phyloP scores from a whole-genome alignment of 2,888 invertebrate genomes.

The Myopa tessellatipennis region DNA sequence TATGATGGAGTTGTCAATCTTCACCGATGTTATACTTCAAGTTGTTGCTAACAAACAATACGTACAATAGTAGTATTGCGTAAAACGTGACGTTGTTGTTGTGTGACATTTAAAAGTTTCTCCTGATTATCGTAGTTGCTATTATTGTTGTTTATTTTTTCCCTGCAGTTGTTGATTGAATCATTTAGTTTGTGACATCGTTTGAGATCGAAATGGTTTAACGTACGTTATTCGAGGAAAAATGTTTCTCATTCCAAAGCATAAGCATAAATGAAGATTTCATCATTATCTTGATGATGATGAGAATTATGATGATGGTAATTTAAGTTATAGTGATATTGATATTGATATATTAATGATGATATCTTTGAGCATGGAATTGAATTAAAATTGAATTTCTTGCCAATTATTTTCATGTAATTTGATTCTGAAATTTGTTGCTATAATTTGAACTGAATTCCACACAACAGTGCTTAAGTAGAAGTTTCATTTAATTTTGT shows the following conservation, averaged over 20 bases:
- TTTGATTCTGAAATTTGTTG: neutral
- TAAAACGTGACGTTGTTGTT: slow-evolving; percentile 54
- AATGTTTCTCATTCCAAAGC: slow-evolving; percentile 28
- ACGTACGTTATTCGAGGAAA: slow-evolving; percentile 13
- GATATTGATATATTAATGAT: neutral
- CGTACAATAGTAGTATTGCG: slow-evolving; percentile 44
- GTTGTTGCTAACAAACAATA: neutral
- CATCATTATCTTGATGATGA: neutral
- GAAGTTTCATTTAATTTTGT: too few relatives aligned
- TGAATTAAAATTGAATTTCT: neutral
- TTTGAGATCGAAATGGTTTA: slow-evolving; percentile 13
- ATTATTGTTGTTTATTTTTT: slow-evolving; percentile 34
- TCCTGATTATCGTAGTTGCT: slow-evolving; percentile 53
- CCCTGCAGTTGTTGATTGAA: slow-evolving; percentile 35
- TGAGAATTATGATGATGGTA: neutral
- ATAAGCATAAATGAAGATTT: neutral
- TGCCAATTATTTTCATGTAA: too few relatives aligned
- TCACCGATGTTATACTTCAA: slow-evolving; percentile 10
- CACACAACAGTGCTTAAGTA: too few relatives aligned
- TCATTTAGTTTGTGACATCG: slow-evolving; percentile 38
- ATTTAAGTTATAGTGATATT: neutral
- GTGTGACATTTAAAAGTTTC: slow-evolving; percentile 42
- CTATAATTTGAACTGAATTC: too few relatives aligned
- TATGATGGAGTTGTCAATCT: slow-evolving; percentile 65
- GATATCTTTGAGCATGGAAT: neutral